Evolutionary conservation across 2,888 invertebrate species (phyloP).

Genomic region (Stegophylla sp.): DNA sequence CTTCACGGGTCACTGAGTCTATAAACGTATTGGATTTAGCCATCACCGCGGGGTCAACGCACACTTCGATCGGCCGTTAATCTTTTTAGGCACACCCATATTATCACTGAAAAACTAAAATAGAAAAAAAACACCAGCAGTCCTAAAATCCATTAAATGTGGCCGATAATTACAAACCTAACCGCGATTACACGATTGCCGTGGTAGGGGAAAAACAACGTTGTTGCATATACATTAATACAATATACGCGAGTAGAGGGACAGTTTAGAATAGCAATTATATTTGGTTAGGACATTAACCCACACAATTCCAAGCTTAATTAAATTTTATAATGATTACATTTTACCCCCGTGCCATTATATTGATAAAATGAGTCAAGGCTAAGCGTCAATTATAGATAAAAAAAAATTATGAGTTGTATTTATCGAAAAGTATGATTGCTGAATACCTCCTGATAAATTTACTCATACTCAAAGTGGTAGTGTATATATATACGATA

Average conservation of each 20-base stretch:
- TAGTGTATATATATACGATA: too few species aligned
- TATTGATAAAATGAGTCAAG: constrained; percentile 36
- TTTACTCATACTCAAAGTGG: too few species aligned
- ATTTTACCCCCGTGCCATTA: constrained; percentile 23
- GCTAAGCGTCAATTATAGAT: constrained; percentile 35
- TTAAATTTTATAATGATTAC: constrained; percentile 39
- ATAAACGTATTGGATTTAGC: constrained; percentile 32
- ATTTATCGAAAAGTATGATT: constrained; percentile 11
- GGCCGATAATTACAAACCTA: constrained; percentile 39
- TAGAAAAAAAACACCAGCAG: constrained; percentile 34
- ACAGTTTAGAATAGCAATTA: constrained; percentile 47
- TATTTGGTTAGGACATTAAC: constrained; percentile 45
- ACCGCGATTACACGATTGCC: constrained; percentile 17
- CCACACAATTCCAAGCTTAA: constrained; percentile 22
- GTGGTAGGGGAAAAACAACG: neutral
- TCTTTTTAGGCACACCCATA: constrained; percentile 58
- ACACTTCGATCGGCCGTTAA: constrained; percentile 52
- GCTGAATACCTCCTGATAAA: neutral
- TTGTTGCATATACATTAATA: neutral
- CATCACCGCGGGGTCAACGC: constrained; percentile 50
- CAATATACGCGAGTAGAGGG: neutral
- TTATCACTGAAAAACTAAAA: constrained; percentile 39
- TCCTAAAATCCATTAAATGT: constrained; percentile 51
- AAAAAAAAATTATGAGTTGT: neutral
- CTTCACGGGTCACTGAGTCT: constrained; percentile 42